Conservation (phyloP, 2,113 vertebrate genomes). For the Andinoacara biseriatus region DNA sequence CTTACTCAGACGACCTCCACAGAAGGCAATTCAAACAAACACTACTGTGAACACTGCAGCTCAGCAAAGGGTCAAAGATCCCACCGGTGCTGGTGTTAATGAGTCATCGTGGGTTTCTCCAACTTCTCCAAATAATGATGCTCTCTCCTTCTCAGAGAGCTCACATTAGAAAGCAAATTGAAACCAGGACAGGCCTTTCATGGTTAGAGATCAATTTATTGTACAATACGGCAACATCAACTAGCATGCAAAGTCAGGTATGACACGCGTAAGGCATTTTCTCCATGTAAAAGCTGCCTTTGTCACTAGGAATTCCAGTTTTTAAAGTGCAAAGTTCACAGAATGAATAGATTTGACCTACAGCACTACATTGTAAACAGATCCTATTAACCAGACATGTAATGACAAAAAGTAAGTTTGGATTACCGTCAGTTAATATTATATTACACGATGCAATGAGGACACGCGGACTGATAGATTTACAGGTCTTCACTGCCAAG, state of each 20-base stretch:
- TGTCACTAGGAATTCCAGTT: constrained; percentile 73
- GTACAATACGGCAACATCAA: constrained; percentile 64
- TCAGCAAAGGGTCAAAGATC: neutral
- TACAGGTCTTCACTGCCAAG: constrained; percentile 44
- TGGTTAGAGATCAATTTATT: constrained; percentile 71
- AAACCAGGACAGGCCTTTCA: neutral
- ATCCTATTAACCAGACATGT: constrained; percentile 64
- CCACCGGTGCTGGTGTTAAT: neutral
- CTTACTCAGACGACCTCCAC: neutral
- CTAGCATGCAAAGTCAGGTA: constrained; percentile 75
- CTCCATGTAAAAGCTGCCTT: constrained; percentile 77
- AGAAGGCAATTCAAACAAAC: neutral
- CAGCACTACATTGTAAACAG: constrained; percentile 70
- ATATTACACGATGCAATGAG: constrained; percentile 53
- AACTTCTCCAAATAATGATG: neutral
- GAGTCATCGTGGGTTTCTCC: neutral
- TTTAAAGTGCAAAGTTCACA: constrained; percentile 81
- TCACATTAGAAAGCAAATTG: neutral
- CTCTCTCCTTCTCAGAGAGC: neutral
- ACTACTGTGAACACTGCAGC: neutral
- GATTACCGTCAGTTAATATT: constrained; percentile 47
- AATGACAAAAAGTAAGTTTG: constrained; percentile 49
- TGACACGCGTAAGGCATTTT: constrained; percentile 76
- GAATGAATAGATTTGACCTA: constrained; percentile 67
- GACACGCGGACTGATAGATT: constrained; percentile 45